phyloP scores from a whole-genome alignment of 2,797 vertebrate genomes.

The Chaetodon trifasciatus region DNA sequence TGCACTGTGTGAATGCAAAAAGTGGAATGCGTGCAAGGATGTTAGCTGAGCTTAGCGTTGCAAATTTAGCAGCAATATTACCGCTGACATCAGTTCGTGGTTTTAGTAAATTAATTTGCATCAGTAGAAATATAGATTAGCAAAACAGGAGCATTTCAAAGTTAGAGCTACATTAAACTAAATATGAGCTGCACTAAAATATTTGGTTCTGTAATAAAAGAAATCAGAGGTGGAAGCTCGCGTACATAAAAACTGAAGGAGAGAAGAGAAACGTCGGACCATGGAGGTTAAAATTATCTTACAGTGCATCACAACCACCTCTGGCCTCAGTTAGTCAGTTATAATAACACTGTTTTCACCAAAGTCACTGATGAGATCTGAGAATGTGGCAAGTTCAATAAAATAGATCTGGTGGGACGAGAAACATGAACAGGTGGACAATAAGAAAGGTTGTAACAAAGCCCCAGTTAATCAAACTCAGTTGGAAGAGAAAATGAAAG shows the following conservation, averaged over 20 bases:
- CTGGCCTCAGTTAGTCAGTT: not conserved
- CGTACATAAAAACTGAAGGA: not conserved
- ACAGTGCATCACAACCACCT: no score
- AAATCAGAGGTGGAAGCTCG: not conserved
- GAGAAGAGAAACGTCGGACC: no score
- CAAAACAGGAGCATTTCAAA: not conserved
- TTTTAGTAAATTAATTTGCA: not conserved
- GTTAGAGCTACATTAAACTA: no score
- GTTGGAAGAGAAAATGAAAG: not conserved
- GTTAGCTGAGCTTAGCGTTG: not conserved
- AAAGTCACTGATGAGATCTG: not conserved
- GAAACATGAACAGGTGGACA: not conserved
- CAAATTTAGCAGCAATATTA: not conserved
- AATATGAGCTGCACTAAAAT: no score
- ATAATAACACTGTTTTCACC: not conserved
- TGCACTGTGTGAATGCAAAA: not conserved
- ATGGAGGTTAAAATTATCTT: no score
- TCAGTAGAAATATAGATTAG: not conserved
- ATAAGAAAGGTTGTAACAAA: not conserved
- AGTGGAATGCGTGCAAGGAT: no score
- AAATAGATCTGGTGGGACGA: not conserved
- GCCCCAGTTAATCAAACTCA: not conserved
- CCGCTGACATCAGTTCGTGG: not conserved
- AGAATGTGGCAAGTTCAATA: not conserved
- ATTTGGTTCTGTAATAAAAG: no score